phyloP scores from a whole-genome alignment of 2,113 vertebrate species.

The Chrysochloris asiatica region DNA sequence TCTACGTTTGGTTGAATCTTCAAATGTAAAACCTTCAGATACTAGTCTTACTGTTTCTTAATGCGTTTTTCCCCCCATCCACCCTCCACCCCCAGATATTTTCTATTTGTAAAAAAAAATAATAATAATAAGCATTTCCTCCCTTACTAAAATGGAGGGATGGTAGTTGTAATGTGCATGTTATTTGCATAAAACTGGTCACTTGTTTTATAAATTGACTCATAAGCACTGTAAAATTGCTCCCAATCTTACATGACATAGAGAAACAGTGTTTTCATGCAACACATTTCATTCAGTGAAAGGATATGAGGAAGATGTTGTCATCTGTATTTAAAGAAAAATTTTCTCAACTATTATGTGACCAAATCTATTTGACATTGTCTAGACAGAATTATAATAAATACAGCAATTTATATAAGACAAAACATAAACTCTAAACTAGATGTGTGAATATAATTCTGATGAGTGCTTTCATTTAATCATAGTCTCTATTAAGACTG shows the following conservation, averaged over 20 bases:
- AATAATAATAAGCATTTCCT: no score
- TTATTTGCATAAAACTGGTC: neutral
- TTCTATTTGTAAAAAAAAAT: no score
- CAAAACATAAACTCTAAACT: constrained; percentile 81
- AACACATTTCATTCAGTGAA: constrained; percentile 64
- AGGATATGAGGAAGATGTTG: constrained; percentile 57
- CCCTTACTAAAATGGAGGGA: no score
- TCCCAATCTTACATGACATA: constrained; percentile 49
- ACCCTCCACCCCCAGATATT: no score
- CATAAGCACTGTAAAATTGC: constrained; percentile 44
- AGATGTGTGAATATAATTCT: constrained; percentile 81
- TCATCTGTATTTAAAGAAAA: constrained; percentile 72
- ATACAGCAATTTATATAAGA: constrained; percentile 75
- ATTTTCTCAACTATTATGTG: constrained; percentile 72
- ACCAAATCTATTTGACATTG: constrained; percentile 72
- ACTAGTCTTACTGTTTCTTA: no score
- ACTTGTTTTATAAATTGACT: constrained; percentile 53
- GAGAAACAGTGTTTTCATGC: constrained; percentile 33
- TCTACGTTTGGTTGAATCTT: no score
- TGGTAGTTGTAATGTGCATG: no score
- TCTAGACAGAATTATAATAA: constrained; percentile 83
- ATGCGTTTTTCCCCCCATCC: no score
- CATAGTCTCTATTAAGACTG: constrained; percentile 80
- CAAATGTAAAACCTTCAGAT: no score
- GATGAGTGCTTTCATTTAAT: constrained; percentile 82